Evolutionary conservation across 2,797 vertebrate genomes (phyloP).

Genomic region (Eutrigla gurnardus): DNA sequence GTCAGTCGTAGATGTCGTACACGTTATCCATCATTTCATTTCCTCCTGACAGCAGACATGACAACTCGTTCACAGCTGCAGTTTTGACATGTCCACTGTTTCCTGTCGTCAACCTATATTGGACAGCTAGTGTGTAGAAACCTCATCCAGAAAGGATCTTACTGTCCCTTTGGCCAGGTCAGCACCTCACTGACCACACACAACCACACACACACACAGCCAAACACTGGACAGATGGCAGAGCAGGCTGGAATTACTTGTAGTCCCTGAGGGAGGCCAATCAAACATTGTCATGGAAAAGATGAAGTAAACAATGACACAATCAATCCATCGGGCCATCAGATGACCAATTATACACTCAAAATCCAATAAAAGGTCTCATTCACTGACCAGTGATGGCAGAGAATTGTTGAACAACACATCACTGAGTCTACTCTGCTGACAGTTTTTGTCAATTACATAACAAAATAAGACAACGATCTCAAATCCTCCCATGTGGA

Average conservation of each 20-base stretch:
- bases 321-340: slow-evolving; percentile 64
- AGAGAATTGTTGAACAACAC: slow-evolving; percentile 4
- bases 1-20: neutral
- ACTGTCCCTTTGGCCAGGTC: slow-evolving; percentile 73
- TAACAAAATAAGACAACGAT: neutral
- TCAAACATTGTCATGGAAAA: slow-evolving; percentile 79
- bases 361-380: slow-evolving; percentile 64
- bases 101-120: slow-evolving; percentile 77
- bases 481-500: neutral
- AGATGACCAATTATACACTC: slow-evolving; percentile 72
- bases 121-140: slow-evolving; percentile 60
- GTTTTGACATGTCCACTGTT: slow-evolving; percentile 59
- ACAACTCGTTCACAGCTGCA: slow-evolving; percentile 34
- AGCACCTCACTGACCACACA: slow-evolving; percentile 70
- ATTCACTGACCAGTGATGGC: slow-evolving; percentile 27
- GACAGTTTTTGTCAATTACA: neutral
- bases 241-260: slow-evolving; percentile 49
- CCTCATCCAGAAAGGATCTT: slow-evolving; percentile 61
- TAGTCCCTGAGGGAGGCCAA: slow-evolving; percentile 84
- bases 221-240: slow-evolving; percentile 73
- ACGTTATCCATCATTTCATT: neutral
- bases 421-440: neutral
- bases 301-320: slow-evolving; percentile 72
- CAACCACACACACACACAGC: slow-evolving; percentile 34
- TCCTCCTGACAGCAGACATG: slow-evolving; percentile 39